These are phyloP conservation scores for Prionace glauca DNA, from an alignment of 2,797 vertebrate genomes.

Conservation along the genomic window DNA sequence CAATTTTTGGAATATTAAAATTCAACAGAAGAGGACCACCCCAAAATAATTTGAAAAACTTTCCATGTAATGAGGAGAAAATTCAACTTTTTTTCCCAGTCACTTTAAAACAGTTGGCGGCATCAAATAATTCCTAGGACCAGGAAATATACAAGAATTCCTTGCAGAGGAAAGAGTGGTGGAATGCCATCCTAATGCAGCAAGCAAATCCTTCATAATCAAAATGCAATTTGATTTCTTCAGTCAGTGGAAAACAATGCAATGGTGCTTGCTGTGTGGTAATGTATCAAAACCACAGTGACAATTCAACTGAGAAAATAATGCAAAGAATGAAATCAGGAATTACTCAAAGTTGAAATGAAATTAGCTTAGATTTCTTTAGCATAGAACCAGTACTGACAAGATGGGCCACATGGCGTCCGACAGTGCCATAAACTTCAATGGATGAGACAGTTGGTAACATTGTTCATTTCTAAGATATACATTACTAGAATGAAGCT, in stretches of 20 bases:
- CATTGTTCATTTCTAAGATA: background rate
- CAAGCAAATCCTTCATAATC: background rate
- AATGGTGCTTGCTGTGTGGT: background rate
- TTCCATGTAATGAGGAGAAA: background rate
- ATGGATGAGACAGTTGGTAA: background rate
- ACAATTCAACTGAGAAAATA: background rate
- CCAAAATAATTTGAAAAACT: background rate
- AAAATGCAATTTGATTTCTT: background rate
- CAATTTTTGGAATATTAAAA: background rate
- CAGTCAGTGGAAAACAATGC: background rate
- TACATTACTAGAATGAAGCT: background rate
- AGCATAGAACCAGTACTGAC: background rate
- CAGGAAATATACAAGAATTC: background rate
- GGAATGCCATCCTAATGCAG: background rate
- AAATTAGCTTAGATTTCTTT: too few relatives aligned
- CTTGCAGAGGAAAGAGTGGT: background rate
- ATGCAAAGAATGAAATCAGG: background rate
- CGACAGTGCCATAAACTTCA: background rate
- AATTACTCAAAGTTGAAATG: background rate
- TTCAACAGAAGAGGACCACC: background rate
- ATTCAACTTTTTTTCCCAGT: background rate
- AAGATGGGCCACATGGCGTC: background rate
- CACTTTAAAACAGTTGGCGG: background rate
- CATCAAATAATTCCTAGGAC: background rate
- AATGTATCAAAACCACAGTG: background rate